Evolutionary conservation across 2,113 vertebrate species (phyloP), one percentile per base, ranked within the genome.

Genomic region (Formicarius rufipectus): DNA sequence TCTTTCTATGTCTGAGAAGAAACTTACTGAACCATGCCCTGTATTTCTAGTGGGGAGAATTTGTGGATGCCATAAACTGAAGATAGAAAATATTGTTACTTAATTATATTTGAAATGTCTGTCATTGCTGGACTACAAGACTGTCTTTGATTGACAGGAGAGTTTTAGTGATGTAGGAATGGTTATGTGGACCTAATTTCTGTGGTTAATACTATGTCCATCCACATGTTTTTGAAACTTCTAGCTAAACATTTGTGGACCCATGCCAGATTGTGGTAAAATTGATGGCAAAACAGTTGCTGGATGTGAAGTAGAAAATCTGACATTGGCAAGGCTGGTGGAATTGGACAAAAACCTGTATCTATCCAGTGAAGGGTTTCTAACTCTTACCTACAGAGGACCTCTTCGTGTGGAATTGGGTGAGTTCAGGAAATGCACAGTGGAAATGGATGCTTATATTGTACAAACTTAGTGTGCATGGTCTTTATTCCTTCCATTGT

Each of bases 171-270:
- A 14, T 91, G 12, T 27, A 58, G 58, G 77, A 83, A 69, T 39
- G 44, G 16, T 31, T 78, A 2, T 4, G 7, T 63, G 33, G n/a
- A 55, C 12, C 9, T 88, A 12, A 42, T 50, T 77, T 63, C 67
- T 69, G 24, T 11, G 45, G 7, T 78, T 91, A 85, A 92, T 45
- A 19, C 3, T 49, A 4, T 82, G 25, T 79, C 11, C 6, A 12
- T 33, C 9, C n/a, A 16, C 4, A 0, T 90, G 25, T 94, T 89
- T 94, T 87, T 28, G 71, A 95, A 94, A 90, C 55, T 90, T 93
- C 19, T 90, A 99, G 99, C 91, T 99, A 56, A 99, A 99, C 42
- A 98, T 99, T 94, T 99, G 99, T 82, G 98, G 97, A 17, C n/a
- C 92, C 0, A 89, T 97, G 55, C 27, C 97, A 0, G 66, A 67